A percentile compares a stretch with the other conserved stretches of the same genome.
phyloP scores from a whole-genome alignment of 1,140 invertebrate genomes.

The Araneus ventricosus region DNA sequence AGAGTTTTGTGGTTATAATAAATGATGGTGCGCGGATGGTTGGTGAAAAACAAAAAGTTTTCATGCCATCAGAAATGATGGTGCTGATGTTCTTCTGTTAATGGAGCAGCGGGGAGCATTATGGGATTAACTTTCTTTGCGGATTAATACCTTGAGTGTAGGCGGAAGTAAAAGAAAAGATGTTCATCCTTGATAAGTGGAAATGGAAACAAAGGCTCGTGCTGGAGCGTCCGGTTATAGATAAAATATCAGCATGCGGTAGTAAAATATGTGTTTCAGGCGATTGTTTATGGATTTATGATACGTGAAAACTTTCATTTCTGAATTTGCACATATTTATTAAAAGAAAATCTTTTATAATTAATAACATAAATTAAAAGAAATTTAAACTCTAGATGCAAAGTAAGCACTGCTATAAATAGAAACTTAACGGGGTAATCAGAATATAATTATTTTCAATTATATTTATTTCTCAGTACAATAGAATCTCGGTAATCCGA shows the following conservation, averaged over 20 bases:
- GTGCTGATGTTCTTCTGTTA: not conserved
- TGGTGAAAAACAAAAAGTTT: conserved; percentile 11
- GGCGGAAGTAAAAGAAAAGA: conserved; percentile 17
- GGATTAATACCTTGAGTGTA: not conserved
- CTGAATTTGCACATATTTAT: no score
- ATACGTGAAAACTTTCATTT: no score
- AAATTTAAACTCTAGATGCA: no score
- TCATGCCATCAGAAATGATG: not conserved
- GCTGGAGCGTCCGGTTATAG: not conserved
- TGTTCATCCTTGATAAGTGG: not conserved
- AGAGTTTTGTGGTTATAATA: not conserved
- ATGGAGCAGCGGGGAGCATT: not conserved
- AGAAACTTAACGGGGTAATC: no score
- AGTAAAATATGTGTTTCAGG: no score
- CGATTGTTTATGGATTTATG: not conserved
- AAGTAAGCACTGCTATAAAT: no score
- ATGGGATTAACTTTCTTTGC: conserved; percentile 3
- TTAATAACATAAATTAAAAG: no score
- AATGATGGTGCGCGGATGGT: not conserved
- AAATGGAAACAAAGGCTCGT: not conserved
- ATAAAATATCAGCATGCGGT: not conserved
- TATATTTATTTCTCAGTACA: no score
- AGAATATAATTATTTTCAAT: no score
- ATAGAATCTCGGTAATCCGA: no score
- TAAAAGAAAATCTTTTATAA: no score